Percentiles rank a stretch among this genome's conserved stretches.
Evolutionary conservation across 2,888 invertebrate genomes (phyloP).

Genomic region (Stomorhina lunata): DNA sequence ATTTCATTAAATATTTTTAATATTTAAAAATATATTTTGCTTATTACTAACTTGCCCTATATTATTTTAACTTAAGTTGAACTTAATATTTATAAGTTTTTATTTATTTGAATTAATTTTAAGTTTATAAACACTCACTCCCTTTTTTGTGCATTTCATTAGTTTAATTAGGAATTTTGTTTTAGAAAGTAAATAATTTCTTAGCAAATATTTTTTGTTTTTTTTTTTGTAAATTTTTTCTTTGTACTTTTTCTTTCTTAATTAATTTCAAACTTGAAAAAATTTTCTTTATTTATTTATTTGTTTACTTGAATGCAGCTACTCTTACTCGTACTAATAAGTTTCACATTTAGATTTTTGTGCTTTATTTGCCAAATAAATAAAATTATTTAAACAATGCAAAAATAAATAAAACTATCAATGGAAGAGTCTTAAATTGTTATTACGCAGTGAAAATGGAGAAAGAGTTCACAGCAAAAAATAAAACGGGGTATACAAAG

Average conservation of each 20-base stretch:
- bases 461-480: background rate
- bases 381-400: constrained; percentile 48
- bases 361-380: constrained; percentile 58
- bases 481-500: background rate
- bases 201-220: constrained; percentile 32
- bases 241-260: constrained; percentile 19
- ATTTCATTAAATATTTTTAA: background rate
- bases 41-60: background rate
- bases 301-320: constrained; percentile 12
- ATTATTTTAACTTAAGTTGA: background rate
- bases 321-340: constrained; percentile 2
- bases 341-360: background rate
- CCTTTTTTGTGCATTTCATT: background rate
- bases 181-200: constrained; percentile 16
- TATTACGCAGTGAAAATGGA: constrained; percentile 11
- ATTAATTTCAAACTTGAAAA: constrained; percentile 36
- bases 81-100: constrained; percentile 1
- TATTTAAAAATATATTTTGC: background rate
- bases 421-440: background rate
- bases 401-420: constrained; percentile 16
- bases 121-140: background rate
- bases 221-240: constrained; percentile 3
- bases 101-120: constrained; percentile 26
- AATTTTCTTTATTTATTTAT: constrained; percentile 59
- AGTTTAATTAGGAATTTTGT: background rate